Percentiles rank a stretch among this genome's conserved stretches.
These are phyloP conservation scores for Trichopria drosophilae DNA, from an alignment of 2,888 invertebrate genomes.

Conservation along the genomic window DNA sequence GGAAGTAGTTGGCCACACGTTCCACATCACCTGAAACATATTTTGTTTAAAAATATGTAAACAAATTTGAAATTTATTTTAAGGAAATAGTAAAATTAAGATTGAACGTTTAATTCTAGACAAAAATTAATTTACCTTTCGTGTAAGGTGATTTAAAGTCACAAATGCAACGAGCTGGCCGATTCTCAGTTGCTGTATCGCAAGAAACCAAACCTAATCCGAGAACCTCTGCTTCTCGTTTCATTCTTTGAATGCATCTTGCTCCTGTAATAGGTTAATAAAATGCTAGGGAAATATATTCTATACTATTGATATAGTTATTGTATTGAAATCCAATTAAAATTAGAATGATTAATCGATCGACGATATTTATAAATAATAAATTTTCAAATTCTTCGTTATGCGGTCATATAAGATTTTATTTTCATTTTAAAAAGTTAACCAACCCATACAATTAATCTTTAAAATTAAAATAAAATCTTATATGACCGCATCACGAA, in stretches of 20 bases:
- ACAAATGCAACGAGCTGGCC: slow-evolving; percentile 25
- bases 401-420: too few relatives aligned
- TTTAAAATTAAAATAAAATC: too few relatives aligned
- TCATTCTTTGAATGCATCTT: slow-evolving; percentile 36
- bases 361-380: too few relatives aligned
- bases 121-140: slow-evolving; percentile 9
- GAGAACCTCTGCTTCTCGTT: slow-evolving; percentile 29
- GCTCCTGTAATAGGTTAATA: slow-evolving; percentile 28
- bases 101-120: background rate
- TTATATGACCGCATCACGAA: too few relatives aligned
- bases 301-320: too few relatives aligned
- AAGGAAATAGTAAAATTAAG: background rate
- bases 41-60: too few relatives aligned
- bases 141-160: slow-evolving; percentile 10
- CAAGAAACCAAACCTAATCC: slow-evolving; percentile 27
- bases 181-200: slow-evolving; percentile 18
- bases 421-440: too few relatives aligned
- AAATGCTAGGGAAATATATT: too few relatives aligned
- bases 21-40: slow-evolving; percentile 42
- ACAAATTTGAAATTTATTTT: background rate
- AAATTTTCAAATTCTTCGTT: too few relatives aligned
- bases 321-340: too few relatives aligned
- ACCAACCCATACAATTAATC: too few relatives aligned
- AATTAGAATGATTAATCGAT: too few relatives aligned
- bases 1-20: slow-evolving; percentile 47